A percentile compares a stretch with the other conserved stretches of the same genome.
These are phyloP conservation scores for Microctonus hyperodae DNA, from an alignment of 2,888 invertebrate species.

Conservation along the genomic window DNA sequence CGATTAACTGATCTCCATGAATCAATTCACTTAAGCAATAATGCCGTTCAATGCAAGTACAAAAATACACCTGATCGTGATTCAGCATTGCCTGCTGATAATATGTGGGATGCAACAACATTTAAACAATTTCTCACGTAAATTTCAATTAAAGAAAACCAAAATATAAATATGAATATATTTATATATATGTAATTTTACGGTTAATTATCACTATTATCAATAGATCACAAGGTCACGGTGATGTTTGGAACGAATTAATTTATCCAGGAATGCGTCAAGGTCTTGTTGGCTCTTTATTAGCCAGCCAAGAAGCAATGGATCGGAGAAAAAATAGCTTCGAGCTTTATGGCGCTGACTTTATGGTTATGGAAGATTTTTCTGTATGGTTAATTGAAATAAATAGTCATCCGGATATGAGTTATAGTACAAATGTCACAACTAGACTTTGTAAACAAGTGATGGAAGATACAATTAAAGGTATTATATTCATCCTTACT, in stretches of 20 bases:
- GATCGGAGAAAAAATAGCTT: constrained; percentile 84
- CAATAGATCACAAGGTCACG: constrained; percentile 74
- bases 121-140: constrained; percentile 68
- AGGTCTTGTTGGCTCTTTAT: constrained; percentile 78
- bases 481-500: too few relatives aligned
- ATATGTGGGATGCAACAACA: constrained; percentile 95
- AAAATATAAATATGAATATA: too few relatives aligned
- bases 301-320: constrained; percentile 88
- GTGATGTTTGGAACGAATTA: constrained; percentile 80
- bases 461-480: constrained; percentile 90
- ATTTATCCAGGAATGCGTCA: constrained; percentile 91
- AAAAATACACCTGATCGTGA: constrained; percentile 75
- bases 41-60: constrained; percentile 91
- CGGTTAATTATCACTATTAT: constrained; percentile 40
- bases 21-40: constrained; percentile 91
- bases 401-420: constrained; percentile 92
- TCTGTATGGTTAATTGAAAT: constrained; percentile 94
- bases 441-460: constrained; percentile 85
- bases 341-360: constrained; percentile 94
- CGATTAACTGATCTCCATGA: constrained; percentile 88
- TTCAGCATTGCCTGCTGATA: constrained; percentile 82
- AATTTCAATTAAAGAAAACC: constrained; percentile 35
- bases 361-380: constrained; percentile 88
- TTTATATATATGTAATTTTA: too few relatives aligned
- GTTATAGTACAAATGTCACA: constrained; percentile 89